phyloP scores from a whole-genome alignment of 1,140 invertebrate species.

The Stegodyphus mimosarum region DNA sequence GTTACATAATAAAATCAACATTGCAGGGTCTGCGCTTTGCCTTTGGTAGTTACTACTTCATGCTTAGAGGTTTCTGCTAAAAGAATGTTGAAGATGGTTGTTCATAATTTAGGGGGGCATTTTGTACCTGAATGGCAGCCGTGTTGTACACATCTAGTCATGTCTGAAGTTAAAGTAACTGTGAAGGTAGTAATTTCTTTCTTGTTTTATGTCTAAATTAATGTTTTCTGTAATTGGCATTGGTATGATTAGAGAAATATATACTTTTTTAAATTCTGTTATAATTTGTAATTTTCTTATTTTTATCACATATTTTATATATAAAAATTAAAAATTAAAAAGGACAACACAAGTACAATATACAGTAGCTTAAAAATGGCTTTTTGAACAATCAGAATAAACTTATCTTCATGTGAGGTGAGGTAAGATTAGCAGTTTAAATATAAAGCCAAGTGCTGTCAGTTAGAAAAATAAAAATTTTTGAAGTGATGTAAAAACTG shows the following conservation, averaged over 20 bases:
- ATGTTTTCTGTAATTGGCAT: neutral
- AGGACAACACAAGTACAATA: neutral
- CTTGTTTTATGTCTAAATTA: neutral
- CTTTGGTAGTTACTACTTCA: conserved; percentile 64
- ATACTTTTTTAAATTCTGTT: neutral
- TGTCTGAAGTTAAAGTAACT: conserved; percentile 76
- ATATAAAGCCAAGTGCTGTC: too few species aligned
- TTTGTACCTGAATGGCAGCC: conserved; percentile 68
- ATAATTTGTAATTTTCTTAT: neutral
- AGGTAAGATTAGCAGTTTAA: too few species aligned
- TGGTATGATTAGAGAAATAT: neutral
- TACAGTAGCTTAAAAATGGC: too few species aligned
- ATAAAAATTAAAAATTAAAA: neutral
- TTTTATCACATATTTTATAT: neutral
- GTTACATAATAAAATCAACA: too few species aligned
- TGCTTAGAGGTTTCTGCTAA: conserved; percentile 61
- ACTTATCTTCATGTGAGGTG: too few species aligned
- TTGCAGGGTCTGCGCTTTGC: conserved; percentile 66
- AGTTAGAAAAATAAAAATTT: too few species aligned
- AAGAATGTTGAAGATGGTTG: conserved; percentile 62
- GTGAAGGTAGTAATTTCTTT: conserved; percentile 72
- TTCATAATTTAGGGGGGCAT: conserved; percentile 67
- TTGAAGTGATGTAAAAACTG: too few species aligned
- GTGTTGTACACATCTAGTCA: conserved; percentile 75
- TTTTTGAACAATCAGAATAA: neutral